phyloP scores from a whole-genome alignment of 2,113 vertebrate genomes.

The Clarias magur region DNA sequence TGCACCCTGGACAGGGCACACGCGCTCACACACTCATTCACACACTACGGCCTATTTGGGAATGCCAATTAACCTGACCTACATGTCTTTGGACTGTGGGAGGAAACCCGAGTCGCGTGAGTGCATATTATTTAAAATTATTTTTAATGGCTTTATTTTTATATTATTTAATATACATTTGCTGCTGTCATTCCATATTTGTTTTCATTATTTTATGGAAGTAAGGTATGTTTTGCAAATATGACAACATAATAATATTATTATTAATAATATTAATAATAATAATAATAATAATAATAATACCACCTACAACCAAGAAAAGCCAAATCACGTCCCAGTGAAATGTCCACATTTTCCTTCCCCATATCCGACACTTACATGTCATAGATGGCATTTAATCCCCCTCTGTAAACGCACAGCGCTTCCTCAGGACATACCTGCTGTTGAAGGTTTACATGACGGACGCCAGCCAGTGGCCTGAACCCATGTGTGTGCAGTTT shows the following conservation, averaged over 20 bases:
- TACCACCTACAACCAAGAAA: background rate
- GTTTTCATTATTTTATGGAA: background rate
- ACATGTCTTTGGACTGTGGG: too few species aligned
- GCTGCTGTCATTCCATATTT: too few species aligned
- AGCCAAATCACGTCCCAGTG: background rate
- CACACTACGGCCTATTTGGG: too few species aligned
- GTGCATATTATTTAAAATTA: too few species aligned
- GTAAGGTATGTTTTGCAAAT: background rate
- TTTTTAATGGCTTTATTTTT: too few species aligned
- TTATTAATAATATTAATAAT: too few species aligned
- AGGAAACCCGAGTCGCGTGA: too few species aligned
- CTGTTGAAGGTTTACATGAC: constrained; percentile 55
- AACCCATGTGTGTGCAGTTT: constrained; percentile 25
- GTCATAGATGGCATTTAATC: constrained; percentile 38
- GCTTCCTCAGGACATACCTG: constrained; percentile 47
- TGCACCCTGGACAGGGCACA: too few species aligned
- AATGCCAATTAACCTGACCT: too few species aligned
- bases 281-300: background rate
- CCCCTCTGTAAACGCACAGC: constrained; percentile 45
- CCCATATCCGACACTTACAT: constrained; percentile 50
- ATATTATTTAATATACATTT: background rate
- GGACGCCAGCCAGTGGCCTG: constrained; percentile 42
- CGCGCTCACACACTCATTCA: too few species aligned
- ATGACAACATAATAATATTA: background rate
- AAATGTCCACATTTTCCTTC: constrained; percentile 2